Evolutionary conservation across 2,113 vertebrate species (phyloP).

Genomic region (Aegotheles bennettii): DNA sequence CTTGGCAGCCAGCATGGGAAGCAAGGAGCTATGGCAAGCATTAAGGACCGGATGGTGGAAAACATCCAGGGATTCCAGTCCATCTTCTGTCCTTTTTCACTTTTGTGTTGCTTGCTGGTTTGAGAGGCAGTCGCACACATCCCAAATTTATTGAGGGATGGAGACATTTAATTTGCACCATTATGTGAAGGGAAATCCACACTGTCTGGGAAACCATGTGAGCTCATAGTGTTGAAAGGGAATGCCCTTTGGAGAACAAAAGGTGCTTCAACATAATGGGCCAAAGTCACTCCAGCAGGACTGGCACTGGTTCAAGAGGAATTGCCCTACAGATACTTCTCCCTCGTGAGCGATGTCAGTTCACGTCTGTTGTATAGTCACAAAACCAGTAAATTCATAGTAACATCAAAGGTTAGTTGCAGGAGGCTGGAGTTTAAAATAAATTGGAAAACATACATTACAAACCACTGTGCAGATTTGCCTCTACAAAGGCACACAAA

Average conservation of each 20-base stretch:
- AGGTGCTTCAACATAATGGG: background rate
- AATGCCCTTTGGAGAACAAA: slow-evolving; percentile 5
- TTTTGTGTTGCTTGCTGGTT: background rate
- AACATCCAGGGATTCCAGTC: slow-evolving; percentile 4
- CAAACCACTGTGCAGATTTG: background rate
- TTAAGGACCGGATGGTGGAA: slow-evolving; percentile 39
- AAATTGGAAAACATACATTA: background rate
- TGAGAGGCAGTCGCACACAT: background rate
- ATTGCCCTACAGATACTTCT: background rate
- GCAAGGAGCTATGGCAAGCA: background rate
- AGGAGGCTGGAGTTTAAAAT: background rate
- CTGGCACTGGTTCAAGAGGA: background rate
- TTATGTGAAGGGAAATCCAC: background rate
- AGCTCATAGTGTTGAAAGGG: background rate
- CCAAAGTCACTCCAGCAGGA: background rate
- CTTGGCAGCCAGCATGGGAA: slow-evolving; percentile 55
- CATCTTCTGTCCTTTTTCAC: background rate
- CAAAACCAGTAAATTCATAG: background rate
- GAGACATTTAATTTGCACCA: slow-evolving; percentile 19
- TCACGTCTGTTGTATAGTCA: background rate
- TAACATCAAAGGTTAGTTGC: background rate
- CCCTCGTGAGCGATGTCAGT: background rate
- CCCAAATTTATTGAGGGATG: background rate
- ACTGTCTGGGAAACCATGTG: background rate
- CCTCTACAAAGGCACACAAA: background rate